Evolutionary conservation across 2,113 vertebrate species (phyloP).

Genomic region (Atractosteus spatula): DNA sequence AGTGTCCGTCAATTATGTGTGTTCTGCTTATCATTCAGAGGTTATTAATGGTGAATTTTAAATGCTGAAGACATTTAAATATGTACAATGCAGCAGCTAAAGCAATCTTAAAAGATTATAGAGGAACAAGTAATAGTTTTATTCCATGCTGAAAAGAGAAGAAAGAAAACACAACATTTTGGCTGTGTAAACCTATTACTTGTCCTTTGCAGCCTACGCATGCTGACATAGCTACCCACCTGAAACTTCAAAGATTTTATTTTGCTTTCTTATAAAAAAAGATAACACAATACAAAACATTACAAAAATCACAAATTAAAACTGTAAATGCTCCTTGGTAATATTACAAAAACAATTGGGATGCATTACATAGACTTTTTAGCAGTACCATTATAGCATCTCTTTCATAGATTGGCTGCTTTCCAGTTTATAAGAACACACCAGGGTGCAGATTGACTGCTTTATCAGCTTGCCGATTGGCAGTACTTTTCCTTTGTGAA

Average conservation of each 20-base stretch:
- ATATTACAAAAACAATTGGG: too few relatives aligned
- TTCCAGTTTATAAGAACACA: constrained; percentile 26
- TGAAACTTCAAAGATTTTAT: not conserved
- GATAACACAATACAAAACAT: not conserved
- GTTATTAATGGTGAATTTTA: too few relatives aligned
- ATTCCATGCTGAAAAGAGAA: too few relatives aligned
- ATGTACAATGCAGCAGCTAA: not conserved
- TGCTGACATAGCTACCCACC: too few relatives aligned
- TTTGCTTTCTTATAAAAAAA: not conserved
- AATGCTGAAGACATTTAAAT: not conserved
- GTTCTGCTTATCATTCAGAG: too few relatives aligned
- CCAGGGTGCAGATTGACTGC: constrained; percentile 24
- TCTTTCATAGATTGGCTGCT: constrained; percentile 7
- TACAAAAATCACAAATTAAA: too few relatives aligned
- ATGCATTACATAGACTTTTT: constrained; percentile 10
- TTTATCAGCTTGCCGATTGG: constrained; percentile 19
- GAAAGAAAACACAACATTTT: too few relatives aligned
- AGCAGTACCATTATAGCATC: constrained; percentile 5
- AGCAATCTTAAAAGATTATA: not conserved
- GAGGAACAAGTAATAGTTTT: too few relatives aligned
- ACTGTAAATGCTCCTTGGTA: too few relatives aligned
- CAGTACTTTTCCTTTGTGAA: constrained; percentile 12
- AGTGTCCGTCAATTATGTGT: too few relatives aligned
- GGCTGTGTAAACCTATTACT: too few relatives aligned
- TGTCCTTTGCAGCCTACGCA: too few relatives aligned